Conservation (phyloP, 2,113 vertebrate species). For the Galemys pyrenaicus region DNA sequence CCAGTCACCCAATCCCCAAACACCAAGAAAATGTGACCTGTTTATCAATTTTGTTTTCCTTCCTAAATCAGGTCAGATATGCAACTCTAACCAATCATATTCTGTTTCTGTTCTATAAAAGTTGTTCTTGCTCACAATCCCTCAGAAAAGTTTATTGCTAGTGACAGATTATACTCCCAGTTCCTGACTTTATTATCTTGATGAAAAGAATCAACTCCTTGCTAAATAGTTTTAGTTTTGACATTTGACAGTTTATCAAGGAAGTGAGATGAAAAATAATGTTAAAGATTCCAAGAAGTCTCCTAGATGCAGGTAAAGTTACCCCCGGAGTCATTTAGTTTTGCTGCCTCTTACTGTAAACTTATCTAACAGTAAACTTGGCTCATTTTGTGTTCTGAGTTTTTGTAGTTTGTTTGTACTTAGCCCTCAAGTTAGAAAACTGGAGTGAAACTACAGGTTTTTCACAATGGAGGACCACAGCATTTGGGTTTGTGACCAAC, state of each 20-base stretch:
- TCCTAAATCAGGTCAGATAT: neutral
- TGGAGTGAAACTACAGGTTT: neutral
- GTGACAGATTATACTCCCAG: accelerated
- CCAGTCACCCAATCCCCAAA: neutral
- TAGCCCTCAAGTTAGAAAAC: accelerated
- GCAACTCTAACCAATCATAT: too few species aligned
- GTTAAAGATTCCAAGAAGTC: too few species aligned
- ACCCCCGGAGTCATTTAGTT: accelerated
- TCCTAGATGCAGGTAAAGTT: accelerated
- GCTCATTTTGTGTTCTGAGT: too few species aligned
- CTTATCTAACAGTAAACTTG: neutral
- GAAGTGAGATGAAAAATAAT: too few species aligned
- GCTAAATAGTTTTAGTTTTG: neutral
- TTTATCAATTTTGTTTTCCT: neutral
- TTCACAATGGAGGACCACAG: neutral
- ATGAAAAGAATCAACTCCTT: accelerated
- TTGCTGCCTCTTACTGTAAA: neutral
- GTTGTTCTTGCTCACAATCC: neutral
- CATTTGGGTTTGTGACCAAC: neutral
- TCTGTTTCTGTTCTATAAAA: neutral
- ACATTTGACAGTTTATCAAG: neutral
- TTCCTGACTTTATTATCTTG: neutral
- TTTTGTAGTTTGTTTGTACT: neutral
- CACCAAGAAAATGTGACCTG: neutral
- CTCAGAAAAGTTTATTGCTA: accelerated